Percentiles rank a stretch among this genome's conserved stretches.
These are phyloP conservation scores for Dryadula phaetusa DNA, from an alignment of 2,888 invertebrate genomes.

Conservation along the genomic window DNA sequence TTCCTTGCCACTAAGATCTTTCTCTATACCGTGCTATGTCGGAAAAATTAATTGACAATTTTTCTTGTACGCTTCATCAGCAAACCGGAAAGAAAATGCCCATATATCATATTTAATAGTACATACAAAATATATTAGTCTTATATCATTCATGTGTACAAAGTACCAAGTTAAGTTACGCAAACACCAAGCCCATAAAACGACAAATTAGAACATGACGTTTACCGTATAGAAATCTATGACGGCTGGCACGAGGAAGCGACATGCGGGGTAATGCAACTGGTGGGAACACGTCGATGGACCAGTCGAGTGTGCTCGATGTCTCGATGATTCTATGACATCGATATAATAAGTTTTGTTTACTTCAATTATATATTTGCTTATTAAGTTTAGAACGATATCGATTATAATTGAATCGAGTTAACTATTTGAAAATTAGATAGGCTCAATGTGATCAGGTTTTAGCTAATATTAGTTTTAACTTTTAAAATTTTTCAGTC, in stretches of 20 bases:
- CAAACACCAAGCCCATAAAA: conserved; percentile 11
- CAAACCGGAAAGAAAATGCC: neutral
- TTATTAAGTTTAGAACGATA: neutral
- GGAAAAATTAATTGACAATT: too few species aligned
- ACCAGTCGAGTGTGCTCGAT: conserved; percentile 8
- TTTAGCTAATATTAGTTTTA: too few species aligned
- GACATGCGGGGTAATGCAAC: neutral
- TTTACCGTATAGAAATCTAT: conserved; percentile 7
- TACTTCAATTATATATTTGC: neutral
- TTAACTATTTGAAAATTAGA: neutral
- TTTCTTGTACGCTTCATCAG: neutral
- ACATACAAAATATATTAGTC: conserved; percentile 4
- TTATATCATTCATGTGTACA: neutral
- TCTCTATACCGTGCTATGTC: too few species aligned
- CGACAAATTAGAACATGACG: conserved; percentile 8
- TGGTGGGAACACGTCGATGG: neutral
- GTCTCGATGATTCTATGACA: neutral
- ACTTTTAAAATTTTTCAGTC: too few species aligned
- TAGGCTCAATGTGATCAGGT: neutral
- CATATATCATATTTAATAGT: conserved; percentile 17
- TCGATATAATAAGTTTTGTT: neutral
- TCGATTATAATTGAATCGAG: neutral
- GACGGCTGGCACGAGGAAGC: conserved; percentile 15
- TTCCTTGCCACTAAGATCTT: too few species aligned
- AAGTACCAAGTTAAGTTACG: neutral